Evolutionary conservation across 2,113 vertebrate genomes (phyloP).

Genomic region (Actenoides lindsayi): DNA sequence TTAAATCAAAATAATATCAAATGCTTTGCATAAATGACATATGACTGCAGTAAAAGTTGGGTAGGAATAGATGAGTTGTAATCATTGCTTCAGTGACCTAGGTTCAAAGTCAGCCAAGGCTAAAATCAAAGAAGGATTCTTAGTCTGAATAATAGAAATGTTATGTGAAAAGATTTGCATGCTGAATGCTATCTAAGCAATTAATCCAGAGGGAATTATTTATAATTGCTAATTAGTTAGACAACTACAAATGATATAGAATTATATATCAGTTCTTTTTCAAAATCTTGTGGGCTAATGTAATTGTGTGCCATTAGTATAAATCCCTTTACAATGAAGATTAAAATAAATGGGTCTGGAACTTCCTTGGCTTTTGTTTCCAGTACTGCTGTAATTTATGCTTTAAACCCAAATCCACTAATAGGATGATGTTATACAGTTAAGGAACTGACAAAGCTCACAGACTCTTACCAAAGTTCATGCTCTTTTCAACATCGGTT

Average conservation of each 20-base stretch:
- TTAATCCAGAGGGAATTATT: slow-evolving; percentile 52
- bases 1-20: background rate
- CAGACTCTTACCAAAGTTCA: background rate
- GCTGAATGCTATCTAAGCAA: slow-evolving; percentile 50
- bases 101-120: slow-evolving; percentile 46
- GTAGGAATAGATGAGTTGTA: background rate
- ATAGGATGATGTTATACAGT: background rate
- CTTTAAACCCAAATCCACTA: background rate
- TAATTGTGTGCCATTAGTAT: slow-evolving; percentile 35
- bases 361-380: background rate
- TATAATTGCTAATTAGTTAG: slow-evolving; percentile 57
- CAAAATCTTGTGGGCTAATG: slow-evolving; percentile 35
- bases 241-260: slow-evolving; percentile 41
- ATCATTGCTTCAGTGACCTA: slow-evolving; percentile 5
- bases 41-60: background rate
- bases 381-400: background rate
- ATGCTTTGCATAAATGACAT: background rate
- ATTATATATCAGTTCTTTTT: slow-evolving; percentile 25
- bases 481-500: background rate
- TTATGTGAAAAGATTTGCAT: slow-evolving; percentile 52
- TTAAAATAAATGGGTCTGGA: slow-evolving; percentile 54
- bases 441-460: background rate
- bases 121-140: slow-evolving; percentile 40
- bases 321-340: slow-evolving; percentile 47
- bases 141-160: background rate